A percentile compares a stretch with the other conserved stretches of the same genome.
Evolutionary conservation across 30 jellyfish, hydroid and myxozoan species (phyloP).

Genomic region (Morbakka virulenta): DNA sequence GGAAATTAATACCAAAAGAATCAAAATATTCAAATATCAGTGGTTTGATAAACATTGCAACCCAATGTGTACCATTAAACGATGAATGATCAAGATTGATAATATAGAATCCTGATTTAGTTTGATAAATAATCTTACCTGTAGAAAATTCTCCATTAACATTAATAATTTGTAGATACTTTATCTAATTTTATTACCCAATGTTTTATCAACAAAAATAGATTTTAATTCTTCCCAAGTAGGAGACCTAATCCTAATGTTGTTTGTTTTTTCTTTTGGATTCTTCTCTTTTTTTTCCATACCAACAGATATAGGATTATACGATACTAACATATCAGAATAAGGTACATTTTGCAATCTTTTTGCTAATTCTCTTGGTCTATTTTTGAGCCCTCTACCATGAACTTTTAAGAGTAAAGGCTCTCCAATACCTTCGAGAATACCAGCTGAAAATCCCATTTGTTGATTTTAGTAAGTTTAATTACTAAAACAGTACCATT

Average conservation of each 20-base stretch:
- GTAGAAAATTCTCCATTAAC: constrained; percentile 9
- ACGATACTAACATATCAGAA: constrained; percentile 10
- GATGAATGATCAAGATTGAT: no score
- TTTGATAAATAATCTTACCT: constrained; percentile 3
- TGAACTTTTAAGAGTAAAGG: no score
- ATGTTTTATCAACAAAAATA: no score
- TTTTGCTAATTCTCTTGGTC: constrained; percentile 3
- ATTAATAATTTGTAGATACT: constrained; percentile 16
- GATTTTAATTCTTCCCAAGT: no score
- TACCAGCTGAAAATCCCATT: no score
- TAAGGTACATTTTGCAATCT: constrained; percentile 17
- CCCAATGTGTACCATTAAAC: constrained; percentile 18
- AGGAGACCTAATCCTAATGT: no score
- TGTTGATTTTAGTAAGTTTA: no score
- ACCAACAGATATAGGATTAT: constrained; percentile 2
- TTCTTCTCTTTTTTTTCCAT: not conserved
- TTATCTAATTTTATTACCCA: constrained; percentile 9
- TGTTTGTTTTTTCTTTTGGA: no score
- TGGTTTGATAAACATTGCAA: not conserved
- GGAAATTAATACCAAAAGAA: constrained; percentile 2
- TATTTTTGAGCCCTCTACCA: no score
- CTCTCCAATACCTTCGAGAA: no score
- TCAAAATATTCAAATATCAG: constrained; percentile 1
- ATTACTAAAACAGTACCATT: no score
- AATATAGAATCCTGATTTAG: no score